Evolutionary conservation across 1,140 invertebrate species (phyloP).

Genomic region (Drosophila fuyamai): DNA sequence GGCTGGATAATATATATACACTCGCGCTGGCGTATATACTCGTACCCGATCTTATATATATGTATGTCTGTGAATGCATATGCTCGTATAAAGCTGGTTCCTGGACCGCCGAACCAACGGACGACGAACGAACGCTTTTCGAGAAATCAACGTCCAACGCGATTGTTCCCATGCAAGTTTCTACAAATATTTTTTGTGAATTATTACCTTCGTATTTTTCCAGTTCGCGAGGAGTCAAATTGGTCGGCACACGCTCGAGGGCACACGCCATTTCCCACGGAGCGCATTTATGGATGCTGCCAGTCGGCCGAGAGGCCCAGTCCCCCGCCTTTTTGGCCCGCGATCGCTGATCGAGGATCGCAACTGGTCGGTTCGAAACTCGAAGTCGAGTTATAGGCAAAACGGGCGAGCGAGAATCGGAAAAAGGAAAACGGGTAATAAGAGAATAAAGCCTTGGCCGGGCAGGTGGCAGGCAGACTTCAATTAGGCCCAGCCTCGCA

Average conservation of each 20-base stretch:
- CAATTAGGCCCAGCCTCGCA: conserved; percentile 62
- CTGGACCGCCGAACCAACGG: conserved; percentile 39
- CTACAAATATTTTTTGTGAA: conserved; percentile 84
- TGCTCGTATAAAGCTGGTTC: conserved; percentile 36
- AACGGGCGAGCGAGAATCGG: neutral
- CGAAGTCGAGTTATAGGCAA: conserved; percentile 29
- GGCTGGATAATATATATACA: conserved; percentile 23
- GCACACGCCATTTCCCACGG: conserved; percentile 85
- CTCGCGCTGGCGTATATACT: conserved; percentile 15
- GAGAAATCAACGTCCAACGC: conserved; percentile 81
- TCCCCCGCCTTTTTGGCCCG: neutral
- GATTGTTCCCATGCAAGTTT: conserved; percentile 83
- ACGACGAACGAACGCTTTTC: conserved; percentile 71
- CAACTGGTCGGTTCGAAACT: conserved; percentile 21
- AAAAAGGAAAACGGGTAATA: conserved; percentile 3
- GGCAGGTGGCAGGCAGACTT: conserved; percentile 59
- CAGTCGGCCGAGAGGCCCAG: conserved; percentile 17
- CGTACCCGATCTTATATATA: conserved; percentile 10
- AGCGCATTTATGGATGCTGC: conserved; percentile 75
- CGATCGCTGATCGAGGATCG: conserved; percentile 33
- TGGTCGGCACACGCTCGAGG: conserved; percentile 85
- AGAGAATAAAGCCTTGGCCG: conserved; percentile 18
- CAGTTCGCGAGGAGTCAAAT: conserved; percentile 85
- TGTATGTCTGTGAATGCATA: conserved; percentile 7
- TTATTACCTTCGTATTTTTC: conserved; percentile 84